These are phyloP conservation scores for Hemibagrus guttatus DNA, from an alignment of 2,797 vertebrate species.

Conservation along the genomic window DNA sequence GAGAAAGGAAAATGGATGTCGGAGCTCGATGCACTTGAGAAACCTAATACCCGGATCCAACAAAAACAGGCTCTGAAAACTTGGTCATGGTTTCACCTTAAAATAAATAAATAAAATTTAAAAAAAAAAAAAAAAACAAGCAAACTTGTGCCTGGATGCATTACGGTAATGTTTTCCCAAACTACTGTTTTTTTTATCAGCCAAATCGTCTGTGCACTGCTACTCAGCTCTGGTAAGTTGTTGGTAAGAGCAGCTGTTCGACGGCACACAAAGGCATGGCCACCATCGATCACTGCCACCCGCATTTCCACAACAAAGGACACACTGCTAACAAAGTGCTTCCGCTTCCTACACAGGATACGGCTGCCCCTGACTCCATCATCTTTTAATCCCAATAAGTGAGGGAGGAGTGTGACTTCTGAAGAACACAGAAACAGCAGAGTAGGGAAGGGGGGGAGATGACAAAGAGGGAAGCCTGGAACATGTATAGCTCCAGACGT, in stretches of 20 bases:
- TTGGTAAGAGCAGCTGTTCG: neutral
- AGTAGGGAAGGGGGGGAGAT: too few relatives aligned
- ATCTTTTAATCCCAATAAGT: conserved; percentile 46
- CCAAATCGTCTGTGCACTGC: neutral
- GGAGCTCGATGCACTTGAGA: neutral
- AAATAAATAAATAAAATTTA: too few relatives aligned
- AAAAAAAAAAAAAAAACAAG: neutral
- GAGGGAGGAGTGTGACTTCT: conserved; percentile 31
- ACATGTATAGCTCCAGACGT: neutral
- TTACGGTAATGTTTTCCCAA: neutral
- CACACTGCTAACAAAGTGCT: conserved; percentile 38
- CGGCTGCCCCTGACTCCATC: conserved; percentile 30
- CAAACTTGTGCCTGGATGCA: neutral
- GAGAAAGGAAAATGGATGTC: conserved; percentile 18
- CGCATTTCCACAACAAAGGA: conserved; percentile 47
- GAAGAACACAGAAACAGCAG: neutral
- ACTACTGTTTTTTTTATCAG: neutral
- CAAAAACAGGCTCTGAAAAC: neutral
- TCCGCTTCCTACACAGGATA: conserved; percentile 49
- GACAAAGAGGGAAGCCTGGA: neutral
- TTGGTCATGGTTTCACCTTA: too few relatives aligned
- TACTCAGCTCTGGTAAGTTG: neutral
- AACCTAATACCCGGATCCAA: neutral
- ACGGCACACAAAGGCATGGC: conserved; percentile 14
- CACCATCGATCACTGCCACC: conserved; percentile 34